Evolutionary conservation across 1,140 invertebrate species (phyloP), one percentile per base, ranked within the genome.

Genomic region (Drosophila santomea): DNA sequence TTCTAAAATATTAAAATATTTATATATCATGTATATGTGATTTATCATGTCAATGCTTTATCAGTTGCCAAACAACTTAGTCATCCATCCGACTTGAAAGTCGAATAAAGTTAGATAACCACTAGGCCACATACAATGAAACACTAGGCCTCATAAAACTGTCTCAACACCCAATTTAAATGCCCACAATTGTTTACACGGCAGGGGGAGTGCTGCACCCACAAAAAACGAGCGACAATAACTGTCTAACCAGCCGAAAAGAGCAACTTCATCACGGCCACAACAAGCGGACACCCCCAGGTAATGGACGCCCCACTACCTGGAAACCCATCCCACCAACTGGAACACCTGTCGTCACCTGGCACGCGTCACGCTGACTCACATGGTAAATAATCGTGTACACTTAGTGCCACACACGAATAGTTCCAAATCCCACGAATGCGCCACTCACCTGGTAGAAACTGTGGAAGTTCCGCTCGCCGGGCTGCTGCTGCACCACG

Each of bases 401-500:
- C 43, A 62, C 43, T 63, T 47, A 51, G 39, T 43, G 15, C 57
- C 71, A 71, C 66, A 38, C 41, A 75, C 59, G 54, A 78, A 23
- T 45, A 32, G 48, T 41, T 17, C 17, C 17, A 17, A 17, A 17
- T 17, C 17, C 17, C 17, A 17, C 17, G 17, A 17, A 17, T 17
- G 17, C 17, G 17, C 50, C 60, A 38, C 68, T 74, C 93, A 98
- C 97, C 95, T 99, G 98, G 94, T 99, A 99, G 93, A 99, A 99
- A 51, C 97, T 95, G 93, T 99, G 98, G 93, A 99, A 99, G 93
- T 99, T 99, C 60, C 98, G 94, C 93, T 99, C 98, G 1, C 98
- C 98, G 1, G 94, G 93, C 90, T 99, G 98, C 91, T 99, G 97
- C 85, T 96, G 95, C 62, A 99, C 96, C 36, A 99, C 98, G 72